These are phyloP conservation scores for Dascillus cervinus DNA, from an alignment of 2,888 invertebrate genomes.

Conservation along the genomic window DNA sequence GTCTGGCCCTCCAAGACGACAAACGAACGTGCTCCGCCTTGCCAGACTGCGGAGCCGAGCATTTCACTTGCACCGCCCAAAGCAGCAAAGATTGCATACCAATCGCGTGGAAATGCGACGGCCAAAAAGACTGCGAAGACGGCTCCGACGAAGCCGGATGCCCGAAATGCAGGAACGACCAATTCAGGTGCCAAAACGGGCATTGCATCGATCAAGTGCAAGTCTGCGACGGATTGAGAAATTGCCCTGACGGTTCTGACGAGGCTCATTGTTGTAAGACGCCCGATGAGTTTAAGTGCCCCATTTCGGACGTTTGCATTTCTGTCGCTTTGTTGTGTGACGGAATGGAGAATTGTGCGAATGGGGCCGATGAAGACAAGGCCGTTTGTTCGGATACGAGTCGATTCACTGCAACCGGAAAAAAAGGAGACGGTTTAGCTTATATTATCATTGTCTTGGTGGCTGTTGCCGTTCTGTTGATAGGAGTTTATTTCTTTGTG, in stretches of 20 bases:
- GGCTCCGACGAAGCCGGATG: constrained; percentile 73
- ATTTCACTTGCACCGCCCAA: constrained; percentile 60
- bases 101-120: constrained; percentile 67
- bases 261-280: constrained; percentile 61
- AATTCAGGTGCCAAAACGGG: constrained; percentile 55
- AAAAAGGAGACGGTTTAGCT: constrained; percentile 15
- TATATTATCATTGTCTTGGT: constrained; percentile 50
- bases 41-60: constrained; percentile 62
- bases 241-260: constrained; percentile 63
- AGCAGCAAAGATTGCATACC: constrained; percentile 61
- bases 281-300: constrained; percentile 59
- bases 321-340: constrained; percentile 63
- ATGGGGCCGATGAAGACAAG: constrained; percentile 70
- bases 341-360: constrained; percentile 68
- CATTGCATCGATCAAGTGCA: constrained; percentile 32
- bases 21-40: constrained; percentile 58
- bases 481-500: constrained; percentile 29
- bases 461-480: constrained; percentile 48
- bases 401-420: constrained; percentile 38
- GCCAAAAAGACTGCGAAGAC: constrained; percentile 74
- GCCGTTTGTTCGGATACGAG: constrained; percentile 50
- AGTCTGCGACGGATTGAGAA: constrained; percentile 35
- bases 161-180: constrained; percentile 59
- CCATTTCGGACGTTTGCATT: constrained; percentile 66
- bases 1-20: constrained; percentile 55